Evolutionary conservation across 1,140 invertebrate genomes (phyloP).

Genomic region (Arctopsyche grandis): DNA sequence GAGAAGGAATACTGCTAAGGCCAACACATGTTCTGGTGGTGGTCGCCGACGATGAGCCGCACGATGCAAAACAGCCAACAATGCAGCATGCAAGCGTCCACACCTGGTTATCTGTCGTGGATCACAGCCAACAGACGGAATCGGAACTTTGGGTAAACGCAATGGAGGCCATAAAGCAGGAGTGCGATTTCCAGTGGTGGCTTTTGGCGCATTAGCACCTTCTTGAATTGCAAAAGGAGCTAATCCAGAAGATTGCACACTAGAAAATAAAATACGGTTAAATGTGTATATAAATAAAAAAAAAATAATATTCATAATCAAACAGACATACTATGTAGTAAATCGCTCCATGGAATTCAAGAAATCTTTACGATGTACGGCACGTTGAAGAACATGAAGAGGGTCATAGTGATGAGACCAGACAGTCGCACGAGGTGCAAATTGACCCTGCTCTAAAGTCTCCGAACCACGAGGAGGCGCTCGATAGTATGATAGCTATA

Average conservation of each 20-base stretch:
- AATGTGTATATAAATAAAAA: background rate
- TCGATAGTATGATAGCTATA: constrained; percentile 67
- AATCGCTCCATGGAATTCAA: constrained; percentile 93
- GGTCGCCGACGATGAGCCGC: constrained; percentile 79
- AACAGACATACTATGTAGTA: constrained; percentile 78
- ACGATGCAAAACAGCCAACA: constrained; percentile 86
- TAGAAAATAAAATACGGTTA: constrained; percentile 34
- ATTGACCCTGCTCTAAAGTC: constrained; percentile 93
- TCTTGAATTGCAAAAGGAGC: constrained; percentile 24
- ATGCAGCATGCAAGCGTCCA: constrained; percentile 85
- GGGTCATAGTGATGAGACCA: constrained; percentile 96
- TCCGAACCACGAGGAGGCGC: constrained; percentile 68
- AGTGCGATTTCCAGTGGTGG: constrained; percentile 29
- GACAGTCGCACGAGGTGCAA: constrained; percentile 86
- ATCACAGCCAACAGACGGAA: constrained; percentile 57
- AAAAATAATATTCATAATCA: background rate
- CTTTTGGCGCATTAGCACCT: background rate
- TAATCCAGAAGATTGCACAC: constrained; percentile 48
- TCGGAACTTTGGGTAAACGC: constrained; percentile 56
- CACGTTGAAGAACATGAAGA: constrained; percentile 88
- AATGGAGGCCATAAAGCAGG: constrained; percentile 62
- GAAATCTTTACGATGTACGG: constrained; percentile 92
- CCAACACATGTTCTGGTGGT: constrained; percentile 83
- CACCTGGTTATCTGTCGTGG: constrained; percentile 58
- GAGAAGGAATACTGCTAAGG: constrained; percentile 86